A percentile compares a stretch with the other conserved stretches of the same genome.
These are phyloP conservation scores for Eulemur macaco DNA, from an alignment of 2,113 vertebrate genomes.

Conservation along the genomic window DNA sequence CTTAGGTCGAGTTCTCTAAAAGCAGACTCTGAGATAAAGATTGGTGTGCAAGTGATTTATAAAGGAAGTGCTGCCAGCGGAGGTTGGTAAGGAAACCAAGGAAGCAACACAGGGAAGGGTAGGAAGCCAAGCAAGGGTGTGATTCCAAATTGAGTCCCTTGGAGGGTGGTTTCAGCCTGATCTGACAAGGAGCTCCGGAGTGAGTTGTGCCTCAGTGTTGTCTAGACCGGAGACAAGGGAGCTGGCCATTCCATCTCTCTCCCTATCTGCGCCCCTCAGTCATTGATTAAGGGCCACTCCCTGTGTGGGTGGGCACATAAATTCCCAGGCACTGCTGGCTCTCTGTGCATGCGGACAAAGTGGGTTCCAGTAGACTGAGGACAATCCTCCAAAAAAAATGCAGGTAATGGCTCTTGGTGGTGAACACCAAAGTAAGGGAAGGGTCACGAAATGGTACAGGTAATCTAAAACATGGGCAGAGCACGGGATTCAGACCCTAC, in stretches of 20 bases:
- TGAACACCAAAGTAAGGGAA: neutral
- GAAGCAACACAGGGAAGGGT: neutral
- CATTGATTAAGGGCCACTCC: neutral
- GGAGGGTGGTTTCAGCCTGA: neutral
- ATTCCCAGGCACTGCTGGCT: neutral
- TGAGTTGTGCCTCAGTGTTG: neutral
- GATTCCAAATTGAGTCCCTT: neutral
- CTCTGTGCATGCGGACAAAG: neutral
- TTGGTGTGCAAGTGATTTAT: neutral
- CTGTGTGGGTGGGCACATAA: accelerated
- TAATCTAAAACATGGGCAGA: neutral
- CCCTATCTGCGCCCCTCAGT: neutral
- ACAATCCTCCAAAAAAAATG: neutral
- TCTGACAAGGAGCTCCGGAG: neutral
- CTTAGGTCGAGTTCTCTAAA: neutral
- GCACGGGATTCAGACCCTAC: neutral
- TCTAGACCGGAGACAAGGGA: neutral
- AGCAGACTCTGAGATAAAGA: neutral
- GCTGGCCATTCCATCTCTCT: neutral
- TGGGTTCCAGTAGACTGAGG: neutral
- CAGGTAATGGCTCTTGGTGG: neutral
- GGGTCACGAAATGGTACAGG: neutral
- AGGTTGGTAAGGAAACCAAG: neutral
- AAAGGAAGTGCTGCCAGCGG: neutral
- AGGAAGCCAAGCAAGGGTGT: neutral